These are phyloP conservation scores for Spilosoma lubricipeda DNA, from an alignment of 2,888 invertebrate species.

Conservation along the genomic window DNA sequence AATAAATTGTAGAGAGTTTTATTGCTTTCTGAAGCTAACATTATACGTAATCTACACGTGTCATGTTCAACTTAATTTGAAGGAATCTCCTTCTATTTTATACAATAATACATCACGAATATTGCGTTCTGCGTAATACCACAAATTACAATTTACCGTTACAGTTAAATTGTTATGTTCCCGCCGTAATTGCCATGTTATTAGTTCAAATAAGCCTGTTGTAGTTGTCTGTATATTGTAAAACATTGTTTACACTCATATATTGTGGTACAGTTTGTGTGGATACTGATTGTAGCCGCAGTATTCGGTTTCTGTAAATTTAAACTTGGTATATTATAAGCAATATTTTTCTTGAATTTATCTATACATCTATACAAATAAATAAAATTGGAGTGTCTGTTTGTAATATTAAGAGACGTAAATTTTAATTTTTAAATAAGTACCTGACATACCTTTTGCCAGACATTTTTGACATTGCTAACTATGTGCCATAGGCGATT, in stretches of 20 bases:
- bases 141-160: constrained; percentile 7
- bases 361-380: too few relatives aligned
- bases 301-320: background rate
- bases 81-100: background rate
- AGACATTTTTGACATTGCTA: too few relatives aligned
- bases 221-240: background rate
- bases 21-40: background rate
- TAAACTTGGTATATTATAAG: too few relatives aligned
- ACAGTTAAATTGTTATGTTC: constrained; percentile 10
- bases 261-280: background rate
- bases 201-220: background rate
- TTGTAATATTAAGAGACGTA: too few relatives aligned
- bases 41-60: background rate
- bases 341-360: too few relatives aligned
- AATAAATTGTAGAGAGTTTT: background rate
- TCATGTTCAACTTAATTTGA: background rate
- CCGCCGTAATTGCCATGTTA: constrained; percentile 9
- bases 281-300: background rate
- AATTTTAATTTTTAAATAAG: too few relatives aligned
- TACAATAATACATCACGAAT: background rate
- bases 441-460: too few relatives aligned
- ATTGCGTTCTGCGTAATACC: background rate
- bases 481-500: too few relatives aligned
- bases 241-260: background rate
- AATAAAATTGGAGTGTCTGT: too few relatives aligned